phyloP scores from a whole-genome alignment of 2,113 vertebrate species.

The Oryzias woworae region DNA sequence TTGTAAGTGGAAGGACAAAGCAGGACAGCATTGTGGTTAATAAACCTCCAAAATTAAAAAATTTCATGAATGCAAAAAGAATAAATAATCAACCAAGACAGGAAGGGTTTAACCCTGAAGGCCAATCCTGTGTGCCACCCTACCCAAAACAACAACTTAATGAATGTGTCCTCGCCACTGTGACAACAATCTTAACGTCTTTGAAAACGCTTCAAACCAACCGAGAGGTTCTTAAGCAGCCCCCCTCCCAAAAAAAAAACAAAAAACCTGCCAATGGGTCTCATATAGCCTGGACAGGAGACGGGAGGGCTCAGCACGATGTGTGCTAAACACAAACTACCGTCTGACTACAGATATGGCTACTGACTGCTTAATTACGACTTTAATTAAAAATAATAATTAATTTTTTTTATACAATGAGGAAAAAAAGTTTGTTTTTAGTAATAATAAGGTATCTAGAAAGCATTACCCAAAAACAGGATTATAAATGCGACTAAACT shows the following conservation, averaged over 20 bases:
- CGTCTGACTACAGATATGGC: too few species aligned
- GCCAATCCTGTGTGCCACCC: constrained; percentile 43
- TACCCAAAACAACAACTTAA: constrained; percentile 70
- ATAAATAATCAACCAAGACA: background rate
- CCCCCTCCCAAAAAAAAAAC: constrained; percentile 8
- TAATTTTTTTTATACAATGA: too few species aligned
- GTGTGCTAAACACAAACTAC: too few species aligned
- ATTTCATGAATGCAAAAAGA: constrained; percentile 1
- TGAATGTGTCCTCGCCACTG: constrained; percentile 71
- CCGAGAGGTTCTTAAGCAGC: constrained; percentile 47
- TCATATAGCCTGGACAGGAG: constrained; percentile 67
- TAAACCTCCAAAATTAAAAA: background rate
- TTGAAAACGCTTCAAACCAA: constrained; percentile 58
- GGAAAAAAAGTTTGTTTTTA: too few species aligned
- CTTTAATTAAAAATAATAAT: too few species aligned
- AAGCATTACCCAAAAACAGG: too few species aligned
- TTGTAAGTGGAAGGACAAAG: constrained; percentile 42
- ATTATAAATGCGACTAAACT: too few species aligned
- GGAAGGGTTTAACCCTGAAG: background rate
- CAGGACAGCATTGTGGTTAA: constrained; percentile 28
- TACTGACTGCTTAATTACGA: too few species aligned
- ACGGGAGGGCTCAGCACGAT: constrained; percentile 5
- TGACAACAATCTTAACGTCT: constrained; percentile 75
- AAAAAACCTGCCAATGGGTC: constrained; percentile 62
- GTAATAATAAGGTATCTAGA: too few species aligned